Evolutionary conservation across 2,113 vertebrate species (phyloP), one percentile per base, ranked within the genome.

Genomic region (Sinocyclocheilus rhinocerous): DNA sequence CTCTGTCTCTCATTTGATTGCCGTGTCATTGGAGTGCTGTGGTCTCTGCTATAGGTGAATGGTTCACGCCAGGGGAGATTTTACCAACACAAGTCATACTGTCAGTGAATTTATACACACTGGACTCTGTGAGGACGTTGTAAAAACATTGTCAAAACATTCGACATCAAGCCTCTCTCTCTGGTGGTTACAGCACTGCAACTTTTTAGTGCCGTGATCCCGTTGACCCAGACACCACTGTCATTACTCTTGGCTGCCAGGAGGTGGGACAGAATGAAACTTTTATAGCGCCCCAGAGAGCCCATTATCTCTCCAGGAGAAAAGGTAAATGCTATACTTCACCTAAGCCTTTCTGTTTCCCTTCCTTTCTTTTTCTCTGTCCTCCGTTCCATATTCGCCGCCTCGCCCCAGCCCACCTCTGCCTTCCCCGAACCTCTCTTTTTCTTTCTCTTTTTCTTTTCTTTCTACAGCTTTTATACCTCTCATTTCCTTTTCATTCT

Each of bases 241-340:
- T 85, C 84, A 89, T 90, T 90, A 89, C 88, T 91, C 87, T 84
- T 77, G 20, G 85, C 87, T 87, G 87, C 87, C 87, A 87, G 82
- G 59, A 85, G 84, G 89, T 90, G 84, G 79, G 86, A 86, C 88
- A 86, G 84, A 89, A 89, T 89, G 86, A 90, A 86, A 89, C 84
- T 89, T 90, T 90, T 89, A 89, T 90, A 84, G 84, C 55, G 72
- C 86, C 89, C 86, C 82, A 84, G 88, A 89, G 89, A 89, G 86
- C 82, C 88, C 85, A 89, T 89, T 88, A 85, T 89, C 88, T 89
- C 86, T 89, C 78, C 59, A 70, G 88, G 89, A 90, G 79, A 85
- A 87, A 86, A 89, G 82, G 89, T 88, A 90, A 90, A 89, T 84
- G 86, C 84, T 89, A 90, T 89, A 86, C 86, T 84, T 92, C 89